Base-by-base conservation (phyloP, 2,888 invertebrate species). In the Phaedon cochleariae region DNA sequence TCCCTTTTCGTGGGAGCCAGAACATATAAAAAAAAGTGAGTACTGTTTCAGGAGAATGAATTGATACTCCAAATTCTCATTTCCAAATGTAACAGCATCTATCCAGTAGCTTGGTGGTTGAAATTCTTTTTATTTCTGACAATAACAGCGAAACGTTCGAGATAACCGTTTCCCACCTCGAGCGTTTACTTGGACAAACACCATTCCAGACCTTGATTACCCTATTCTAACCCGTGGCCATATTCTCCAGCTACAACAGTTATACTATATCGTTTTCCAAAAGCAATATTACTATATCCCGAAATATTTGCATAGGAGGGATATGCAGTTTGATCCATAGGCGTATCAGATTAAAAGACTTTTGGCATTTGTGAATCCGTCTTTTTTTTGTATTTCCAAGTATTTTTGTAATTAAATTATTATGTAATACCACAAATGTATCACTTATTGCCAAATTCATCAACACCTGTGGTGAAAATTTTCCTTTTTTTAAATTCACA, bases 281-380 rank as follows among this genome's bases (percentile, higher is more conserved):
- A 64, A 45, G 65, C 53, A 62, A 66, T 68, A 66, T 64, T 62
- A 62, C 64, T 52, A 57, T 64, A 64, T 58, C 37, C 57, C 60
- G 51, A 59, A 34, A 18, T 15, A 26, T 59, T 46, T 58, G 52
- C 46, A 53, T 21, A 60, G 2, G 15, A 46, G 26, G 31, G 51
- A 34, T 55, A 57, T 48, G 15, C 26, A 52, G 57, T 63, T 53
- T 63, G 4, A 3, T 45, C 10, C 63, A 63, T 10, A n/a, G 53
- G 53, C 63, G 63, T 63, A 26, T 49, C 1, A 21, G 17, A 22
- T 10, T 41, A 15, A 41, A 41, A 41, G 2, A 15, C n/a, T 41
- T 3, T 26, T n/a, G n/a, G n/a, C n/a, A n/a, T n/a, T n/a, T n/a
- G n/a, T n/a, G n/a, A n/a, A n/a, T n/a, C n/a, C n/a, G n/a, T n/a